These are phyloP conservation scores for Hyperoodon ampullatus DNA, from an alignment of 2,113 vertebrate species.

Conservation along the genomic window DNA sequence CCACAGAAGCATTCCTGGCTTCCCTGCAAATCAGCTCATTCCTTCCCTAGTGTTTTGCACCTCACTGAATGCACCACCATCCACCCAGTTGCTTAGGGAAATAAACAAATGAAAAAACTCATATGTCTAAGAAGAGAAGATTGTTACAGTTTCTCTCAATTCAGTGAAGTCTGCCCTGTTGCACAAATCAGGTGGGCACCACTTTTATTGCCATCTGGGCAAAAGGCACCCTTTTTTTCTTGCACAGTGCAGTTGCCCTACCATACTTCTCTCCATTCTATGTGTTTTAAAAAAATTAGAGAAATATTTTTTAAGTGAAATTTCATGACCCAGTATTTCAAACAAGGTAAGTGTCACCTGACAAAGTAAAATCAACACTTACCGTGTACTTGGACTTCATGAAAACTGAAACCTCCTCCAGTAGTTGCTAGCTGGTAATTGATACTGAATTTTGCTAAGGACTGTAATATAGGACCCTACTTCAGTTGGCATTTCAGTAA, in stretches of 20 bases:
- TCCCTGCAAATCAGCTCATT: background rate
- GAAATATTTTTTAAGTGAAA: background rate
- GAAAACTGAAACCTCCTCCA: background rate
- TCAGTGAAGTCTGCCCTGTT: background rate
- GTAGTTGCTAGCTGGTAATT: background rate
- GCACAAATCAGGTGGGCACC: background rate
- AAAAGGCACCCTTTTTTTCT: background rate
- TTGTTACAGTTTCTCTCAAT: background rate
- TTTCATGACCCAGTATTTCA: background rate
- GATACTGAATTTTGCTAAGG: background rate
- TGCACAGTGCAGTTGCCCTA: accelerated
- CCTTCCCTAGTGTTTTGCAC: background rate
- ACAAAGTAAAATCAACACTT: background rate
- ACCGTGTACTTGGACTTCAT: background rate
- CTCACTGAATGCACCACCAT: background rate
- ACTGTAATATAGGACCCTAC: background rate
- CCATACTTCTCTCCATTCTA: background rate
- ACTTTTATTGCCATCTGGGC: background rate
- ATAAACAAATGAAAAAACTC: background rate
- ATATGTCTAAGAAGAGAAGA: background rate
- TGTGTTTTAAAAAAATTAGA: background rate
- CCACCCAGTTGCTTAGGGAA: background rate
- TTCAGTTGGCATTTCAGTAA: constrained; percentile 23
- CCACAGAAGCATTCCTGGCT: background rate
- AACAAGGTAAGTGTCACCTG: background rate